Evolutionary conservation across 92 coral and sea anemone genomes (phyloP), one percentile per base, ranked within the genome.

Genomic region (Zoanthus solanderi): DNA sequence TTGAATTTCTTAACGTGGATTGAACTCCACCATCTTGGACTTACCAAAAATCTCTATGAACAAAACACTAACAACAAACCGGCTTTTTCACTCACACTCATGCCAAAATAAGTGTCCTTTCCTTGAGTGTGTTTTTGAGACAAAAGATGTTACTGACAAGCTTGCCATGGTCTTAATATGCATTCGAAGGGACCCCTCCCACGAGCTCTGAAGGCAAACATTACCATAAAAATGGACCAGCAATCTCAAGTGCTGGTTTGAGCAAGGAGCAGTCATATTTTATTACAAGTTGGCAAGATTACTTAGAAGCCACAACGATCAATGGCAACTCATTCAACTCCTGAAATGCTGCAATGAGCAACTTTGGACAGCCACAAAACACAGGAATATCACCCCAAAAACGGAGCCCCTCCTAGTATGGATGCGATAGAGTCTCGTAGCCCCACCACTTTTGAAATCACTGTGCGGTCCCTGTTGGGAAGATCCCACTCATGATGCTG

Each of bases 281-380:
- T 72, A 53, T 81, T 2, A 93, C 96, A 12, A 78, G 86, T 17
- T 88, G 94, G 96, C 85, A 81, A 32, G 94, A 88, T 69, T 91
- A 88, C 3, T 8, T 54, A 54, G 60, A 54, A 54, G 16, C 60
- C 16, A 15, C 60, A 54, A 54, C 6, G 3, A 2, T 3, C 16
- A 54, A 54, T 54, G 60, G 60, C 56, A 90, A 85, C 92, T 91
- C 42, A 30, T 91, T 0, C 92, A 93, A 56, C 92, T 93, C 28
- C 91, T 93, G 34, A 88, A 85, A 82, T 90, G 93, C 53, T 93
- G 96, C 63, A 78, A 93, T 18, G 89, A 93, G 60, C 91, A 91
- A 56, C 89, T 93, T 0, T 89, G 93, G 47, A 94, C 57, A 52
- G 9, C 12, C 57, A 52, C 7, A 3, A 52, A 52, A 52, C 7